Conservation (phyloP, 1,140 invertebrate species). For the Ectropis grisescens region DNA sequence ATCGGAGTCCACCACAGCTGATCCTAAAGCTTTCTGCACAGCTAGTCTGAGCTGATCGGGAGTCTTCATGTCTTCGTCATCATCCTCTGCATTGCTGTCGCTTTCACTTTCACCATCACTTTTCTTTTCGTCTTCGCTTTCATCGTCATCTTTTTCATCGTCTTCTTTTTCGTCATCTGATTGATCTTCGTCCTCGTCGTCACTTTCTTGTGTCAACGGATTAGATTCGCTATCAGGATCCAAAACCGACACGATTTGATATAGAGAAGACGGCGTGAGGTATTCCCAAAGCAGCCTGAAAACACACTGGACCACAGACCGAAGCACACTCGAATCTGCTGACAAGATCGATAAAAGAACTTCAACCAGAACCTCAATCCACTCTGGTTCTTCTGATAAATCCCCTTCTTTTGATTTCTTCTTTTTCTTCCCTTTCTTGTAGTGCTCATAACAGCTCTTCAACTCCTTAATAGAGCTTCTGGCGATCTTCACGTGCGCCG, state of each 20-base stretch:
- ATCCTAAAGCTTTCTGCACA: constrained; percentile 74
- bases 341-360: constrained; percentile 81
- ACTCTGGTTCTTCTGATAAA: constrained; percentile 73
- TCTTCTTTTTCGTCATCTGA: constrained; percentile 30
- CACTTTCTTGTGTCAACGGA: constrained; percentile 66
- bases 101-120: constrained; percentile 33
- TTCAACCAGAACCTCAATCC: constrained; percentile 86
- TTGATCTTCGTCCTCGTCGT: constrained; percentile 18
- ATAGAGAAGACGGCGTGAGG: constrained; percentile 76
- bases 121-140: constrained; percentile 20
- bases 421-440: constrained; percentile 62
- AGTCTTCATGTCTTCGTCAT: constrained; percentile 73
- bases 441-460: constrained; percentile 76
- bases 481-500: constrained; percentile 72
- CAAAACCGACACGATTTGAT: constrained; percentile 81
- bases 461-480: constrained; percentile 77
- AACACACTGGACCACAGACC: constrained; percentile 78
- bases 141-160: constrained; percentile 28
- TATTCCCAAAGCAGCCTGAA: constrained; percentile 80
- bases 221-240: constrained; percentile 76
- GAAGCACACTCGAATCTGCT: constrained; percentile 76
- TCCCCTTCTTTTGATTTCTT: constrained; percentile 22
- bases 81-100: constrained; percentile 46
- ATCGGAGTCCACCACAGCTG: constrained; percentile 70
- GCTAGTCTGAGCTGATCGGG: constrained; percentile 77